These are phyloP conservation scores for Synanthedon vespiformis DNA, from an alignment of 2,888 invertebrate species.

Conservation along the genomic window DNA sequence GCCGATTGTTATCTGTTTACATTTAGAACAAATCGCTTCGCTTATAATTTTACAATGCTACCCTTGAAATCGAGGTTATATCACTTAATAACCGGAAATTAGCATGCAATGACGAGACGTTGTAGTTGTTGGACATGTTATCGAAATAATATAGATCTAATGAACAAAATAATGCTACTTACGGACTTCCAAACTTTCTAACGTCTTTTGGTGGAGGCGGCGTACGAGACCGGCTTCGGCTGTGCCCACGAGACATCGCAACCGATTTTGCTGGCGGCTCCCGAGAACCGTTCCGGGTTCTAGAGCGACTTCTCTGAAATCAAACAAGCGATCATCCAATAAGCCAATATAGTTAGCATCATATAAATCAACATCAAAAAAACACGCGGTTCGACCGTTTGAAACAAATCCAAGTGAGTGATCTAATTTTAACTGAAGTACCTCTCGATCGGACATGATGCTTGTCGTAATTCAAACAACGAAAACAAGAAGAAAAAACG, in stretches of 20 bases:
- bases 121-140: not conserved
- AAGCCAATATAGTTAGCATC: conserved; percentile 23
- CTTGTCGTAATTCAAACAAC: conserved; percentile 22
- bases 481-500: conserved; percentile 21
- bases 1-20: no score
- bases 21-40: no score
- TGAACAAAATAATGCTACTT: conserved; percentile 19
- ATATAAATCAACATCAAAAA: conserved; percentile 14
- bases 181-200: conserved; percentile 66
- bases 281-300: conserved; percentile 63
- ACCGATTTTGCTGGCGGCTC: conserved; percentile 52
- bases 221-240: conserved; percentile 65
- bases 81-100: not conserved
- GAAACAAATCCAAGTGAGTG: conserved; percentile 11
- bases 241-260: conserved; percentile 57
- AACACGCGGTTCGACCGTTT: conserved; percentile 42
- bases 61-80: conserved; percentile 56
- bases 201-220: conserved; percentile 63
- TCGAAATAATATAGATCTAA: not conserved
- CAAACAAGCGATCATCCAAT: conserved; percentile 20
- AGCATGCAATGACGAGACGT: not conserved
- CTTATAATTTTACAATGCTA: conserved; percentile 7
- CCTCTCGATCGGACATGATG: conserved; percentile 66
- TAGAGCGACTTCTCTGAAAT: conserved; percentile 65
- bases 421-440: conserved; percentile 43